Conservation (phyloP, 2,113 vertebrate genomes). For the Pollachius pollachius region DNA sequence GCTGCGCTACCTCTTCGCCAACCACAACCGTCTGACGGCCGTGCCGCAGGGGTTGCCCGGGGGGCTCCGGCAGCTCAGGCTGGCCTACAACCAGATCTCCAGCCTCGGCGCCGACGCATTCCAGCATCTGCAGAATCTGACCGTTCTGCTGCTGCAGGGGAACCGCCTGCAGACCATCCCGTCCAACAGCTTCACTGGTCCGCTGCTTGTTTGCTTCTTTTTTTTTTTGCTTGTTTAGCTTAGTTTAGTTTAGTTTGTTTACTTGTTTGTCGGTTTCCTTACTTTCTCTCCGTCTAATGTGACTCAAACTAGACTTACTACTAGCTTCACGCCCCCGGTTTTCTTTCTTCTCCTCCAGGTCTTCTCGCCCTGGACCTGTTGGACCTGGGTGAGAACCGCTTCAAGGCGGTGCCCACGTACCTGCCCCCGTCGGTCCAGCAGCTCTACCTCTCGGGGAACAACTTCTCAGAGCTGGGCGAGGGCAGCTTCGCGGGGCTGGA, state of each 20-base stretch:
- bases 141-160: conserved; percentile 73
- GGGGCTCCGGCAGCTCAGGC: conserved; percentile 69
- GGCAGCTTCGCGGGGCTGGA: conserved; percentile 54
- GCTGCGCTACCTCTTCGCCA: conserved; percentile 71
- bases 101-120: conserved; percentile 54
- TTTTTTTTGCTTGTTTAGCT: background rate
- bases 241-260: background rate
- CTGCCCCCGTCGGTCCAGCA: conserved; percentile 70
- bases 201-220: background rate
- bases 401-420: conserved; percentile 60
- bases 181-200: conserved; percentile 57
- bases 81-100: conserved; percentile 72
- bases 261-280: background rate
- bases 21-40: conserved; percentile 66
- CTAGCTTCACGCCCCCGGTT: background rate
- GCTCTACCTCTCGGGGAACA: conserved; percentile 74
- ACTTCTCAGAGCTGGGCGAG: conserved; percentile 49
- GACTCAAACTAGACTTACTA: background rate
- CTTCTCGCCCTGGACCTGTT: conserved; percentile 62
- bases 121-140: conserved; percentile 62
- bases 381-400: conserved; percentile 69
- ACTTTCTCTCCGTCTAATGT: background rate
- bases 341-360: conserved; percentile 42
- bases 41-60: conserved; percentile 61
- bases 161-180: conserved; percentile 66